A percentile compares a stretch with the other conserved stretches of the same genome.
These are phyloP conservation scores for Pectinophora gossypiella DNA, from an alignment of 1,140 invertebrate species.

Conservation along the genomic window DNA sequence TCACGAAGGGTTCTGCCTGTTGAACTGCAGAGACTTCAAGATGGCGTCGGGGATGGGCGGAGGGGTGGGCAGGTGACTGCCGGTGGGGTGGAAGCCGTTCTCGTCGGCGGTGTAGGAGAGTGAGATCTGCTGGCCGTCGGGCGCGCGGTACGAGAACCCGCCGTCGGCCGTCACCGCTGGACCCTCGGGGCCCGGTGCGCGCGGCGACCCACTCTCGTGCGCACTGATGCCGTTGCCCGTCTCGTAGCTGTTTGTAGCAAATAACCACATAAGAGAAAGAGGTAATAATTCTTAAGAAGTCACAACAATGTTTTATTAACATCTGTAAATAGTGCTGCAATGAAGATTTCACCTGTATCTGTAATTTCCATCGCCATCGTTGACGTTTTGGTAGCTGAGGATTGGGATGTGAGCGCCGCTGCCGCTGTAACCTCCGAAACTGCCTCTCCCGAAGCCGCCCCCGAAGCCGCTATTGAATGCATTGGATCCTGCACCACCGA, in stretches of 20 bases:
- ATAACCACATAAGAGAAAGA: too few species aligned
- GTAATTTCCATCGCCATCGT: constrained; percentile 63
- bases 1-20: constrained; percentile 51
- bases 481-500: too few species aligned
- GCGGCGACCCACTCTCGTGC: constrained; percentile 81
- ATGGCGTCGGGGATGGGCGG: constrained; percentile 81
- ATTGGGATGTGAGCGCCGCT: constrained; percentile 41
- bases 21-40: constrained; percentile 58
- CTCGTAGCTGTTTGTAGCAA: constrained; percentile 70
- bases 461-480: too few species aligned
- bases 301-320: too few species aligned
- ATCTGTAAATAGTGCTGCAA: too few species aligned
- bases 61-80: constrained; percentile 86
- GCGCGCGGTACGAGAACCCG: constrained; percentile 83
- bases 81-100: constrained; percentile 84
- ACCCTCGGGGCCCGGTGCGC: constrained; percentile 77
- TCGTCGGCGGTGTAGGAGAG: constrained; percentile 89
- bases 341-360: constrained; percentile 36
- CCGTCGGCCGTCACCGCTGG: constrained; percentile 80
- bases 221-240: constrained; percentile 81
- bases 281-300: too few species aligned
- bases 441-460: not conserved
- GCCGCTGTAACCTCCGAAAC: not conserved
- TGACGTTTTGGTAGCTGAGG: constrained; percentile 54
- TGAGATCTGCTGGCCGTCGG: constrained; percentile 82